Evolutionary conservation across 2,888 invertebrate species (phyloP), one percentile per base, ranked within the genome.

Genomic region (Agonopterix subpropinquella): DNA sequence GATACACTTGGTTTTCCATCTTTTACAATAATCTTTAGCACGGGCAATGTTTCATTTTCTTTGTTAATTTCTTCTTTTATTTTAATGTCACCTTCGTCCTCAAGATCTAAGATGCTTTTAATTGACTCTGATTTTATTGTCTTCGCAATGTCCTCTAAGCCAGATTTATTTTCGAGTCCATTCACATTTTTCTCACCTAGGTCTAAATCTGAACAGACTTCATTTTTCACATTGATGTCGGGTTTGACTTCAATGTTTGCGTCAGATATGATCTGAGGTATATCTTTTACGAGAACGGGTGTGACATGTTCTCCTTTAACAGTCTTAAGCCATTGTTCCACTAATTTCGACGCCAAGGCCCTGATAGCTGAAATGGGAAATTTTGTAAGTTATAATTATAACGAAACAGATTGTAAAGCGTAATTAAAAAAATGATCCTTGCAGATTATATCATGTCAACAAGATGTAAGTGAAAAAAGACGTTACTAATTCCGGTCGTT

Each of bases 311-410:
- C 92, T 53, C 93, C 94, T 77, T 96, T 96, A 1, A 97, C 96
- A 50, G 96, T 94, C 77, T 94, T 94, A 63, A 97, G 89, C 97
- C 97, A 97, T 72, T 95, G 94, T 68, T 96, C 95, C 35, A 97
- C 97, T 51, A 97, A 89, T 64, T 93, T 92, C 50, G 92, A 91
- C 10, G 97, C 95, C 62, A 96, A 83, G 50, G 92, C 90, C 70
- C 94, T 91, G 50, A 96, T 93, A 70, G 91, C 95, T 95, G 84
- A 63, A 90, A 89, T 53, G 59, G 63, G 58, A 69, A 58, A 28
- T 28, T 28, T 28, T 28, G 7, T 28, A 7, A 28, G 28, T 28
- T 28, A 28, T 28, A 28, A 1, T 28, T 28, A 28, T 28, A 7
- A 28, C 4, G 1, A 28, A 18, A 28, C 1, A 5, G 28, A 28